Base-by-base conservation (phyloP, 2,797 vertebrate species). In the Apogon hyalosoma region DNA sequence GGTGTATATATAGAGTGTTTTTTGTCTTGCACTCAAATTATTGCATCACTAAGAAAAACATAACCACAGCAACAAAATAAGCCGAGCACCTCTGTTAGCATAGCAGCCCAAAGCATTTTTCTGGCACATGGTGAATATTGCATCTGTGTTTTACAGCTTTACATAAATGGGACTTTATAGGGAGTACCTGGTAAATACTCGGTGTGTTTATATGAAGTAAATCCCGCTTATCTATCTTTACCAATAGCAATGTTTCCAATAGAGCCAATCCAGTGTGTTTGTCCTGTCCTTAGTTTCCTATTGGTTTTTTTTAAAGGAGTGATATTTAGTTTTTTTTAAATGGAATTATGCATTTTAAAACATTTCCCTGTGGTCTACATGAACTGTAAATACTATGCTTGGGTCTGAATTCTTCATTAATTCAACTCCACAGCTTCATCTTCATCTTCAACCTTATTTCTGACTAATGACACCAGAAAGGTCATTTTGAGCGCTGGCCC, bases 21-120 rank as follows among this genome's bases (percentile, higher is more conserved):
- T 56, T 63, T 50, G 74, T 64, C 39, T 63, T 83, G 69, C 77
- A 87, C 71, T 85, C 48, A 61, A 70, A 71, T 67, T 48, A 70
- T 78, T 80, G 59, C 75, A 67, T 66, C 74, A 73, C 71, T 72
- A 72, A 80, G 68, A 60, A 79, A 80, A 78, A 67, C 52, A 61
- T 36, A 66, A 47, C 58, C 61, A 68, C 69, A 61, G 80, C 71
- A 63, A 49, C 75, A 73, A 77, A 84, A 65, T 51, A n/a, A 48
- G 43, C 4, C 49, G 28, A 59, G 63, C 56, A 63, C 59, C n/a
- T 73, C 6, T 60, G 41, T 52, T 57, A 52, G 24, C 58, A 28
- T 78, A 14, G 63, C 55, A 66, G 67, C 41, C 18, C 36, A 24
- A 46, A 45, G 46, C 5, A 16, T 76, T 60, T 64, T 63, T 53